Evolutionary conservation across 2,888 invertebrate species (phyloP), one percentile per base, ranked within the genome.

Genomic region (Eupithecia insigniata): DNA sequence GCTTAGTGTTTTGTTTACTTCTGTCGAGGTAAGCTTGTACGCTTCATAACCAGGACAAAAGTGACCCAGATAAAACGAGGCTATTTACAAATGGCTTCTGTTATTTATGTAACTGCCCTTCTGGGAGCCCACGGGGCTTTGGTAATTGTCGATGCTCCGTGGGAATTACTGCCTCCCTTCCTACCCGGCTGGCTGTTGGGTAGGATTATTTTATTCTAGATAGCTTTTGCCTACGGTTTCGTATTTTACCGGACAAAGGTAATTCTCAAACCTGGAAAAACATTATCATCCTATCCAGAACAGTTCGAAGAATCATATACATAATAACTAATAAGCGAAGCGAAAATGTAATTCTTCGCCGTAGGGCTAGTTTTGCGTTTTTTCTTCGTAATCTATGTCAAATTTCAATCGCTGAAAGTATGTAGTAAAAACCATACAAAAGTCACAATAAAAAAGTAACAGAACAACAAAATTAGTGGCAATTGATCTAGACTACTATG

Each of bases 131-230:
- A 69, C 39, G 43, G 62, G 65, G 69, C 72, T 68, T 68, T 88
- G 87, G 89, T 91, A 91, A 92, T 91, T 90, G 91, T 85, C 88
- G 90, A 89, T 86, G 90, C 87, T 89, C 88, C 72, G 74, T 71
- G 73, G 65, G 70, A 70, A 70, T 66, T 65, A 73, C 70, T 26
- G 61, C 70, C 68, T 68, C 72, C 70, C 70, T 43, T 12, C 30
- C 34, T 43, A n/a, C n/a, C n/a, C n/a, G n/a, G n/a, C n/a, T 36
- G 55, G 14, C 22, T 55, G 55, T 55, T 55, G 55, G 55, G 55
- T 55, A 14, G 55, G 55, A 55, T 55, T 22, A 12, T 22, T 51
- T 22, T 22, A 51, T 51, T 51, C 51, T 51, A 22, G 22, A 10
- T 22, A 51, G 26, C 2, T 55, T 55, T 12, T 26, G 46, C 10